Percentiles rank a stretch among this genome's conserved stretches.
These are phyloP conservation scores for Piaya cayana DNA, from an alignment of 2,113 vertebrate genomes.

Conservation along the genomic window DNA sequence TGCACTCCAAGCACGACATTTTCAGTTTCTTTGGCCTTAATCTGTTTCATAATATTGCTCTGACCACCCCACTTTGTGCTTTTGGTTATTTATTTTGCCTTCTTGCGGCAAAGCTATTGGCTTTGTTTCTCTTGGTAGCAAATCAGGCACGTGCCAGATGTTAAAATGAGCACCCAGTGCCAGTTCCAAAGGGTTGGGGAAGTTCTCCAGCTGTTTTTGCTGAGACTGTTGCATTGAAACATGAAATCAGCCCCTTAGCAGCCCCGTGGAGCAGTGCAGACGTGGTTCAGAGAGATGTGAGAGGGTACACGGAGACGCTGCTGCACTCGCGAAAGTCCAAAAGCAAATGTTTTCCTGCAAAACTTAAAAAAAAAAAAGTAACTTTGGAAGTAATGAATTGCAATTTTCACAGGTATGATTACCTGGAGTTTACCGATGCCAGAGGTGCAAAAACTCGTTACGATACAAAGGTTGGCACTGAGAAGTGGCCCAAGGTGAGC, in stretches of 20 bases:
- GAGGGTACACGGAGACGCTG: neutral
- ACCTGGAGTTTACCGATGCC: constrained; percentile 95
- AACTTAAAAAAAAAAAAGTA: neutral
- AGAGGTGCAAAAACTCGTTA: constrained; percentile 95
- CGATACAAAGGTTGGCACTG: constrained; percentile 95
- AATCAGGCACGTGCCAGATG: neutral
- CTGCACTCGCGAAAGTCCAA: neutral
- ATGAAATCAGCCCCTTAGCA: neutral
- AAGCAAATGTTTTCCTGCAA: neutral
- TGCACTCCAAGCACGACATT: neutral
- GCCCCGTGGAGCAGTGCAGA: neutral
- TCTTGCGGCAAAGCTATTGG: neutral
- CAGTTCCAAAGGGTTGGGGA: neutral
- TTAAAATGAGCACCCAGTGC: neutral
- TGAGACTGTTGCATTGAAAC: neutral
- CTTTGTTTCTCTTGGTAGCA: neutral
- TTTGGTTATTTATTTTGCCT: neutral
- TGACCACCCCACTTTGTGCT: neutral
- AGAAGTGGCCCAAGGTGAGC: constrained; percentile 97
- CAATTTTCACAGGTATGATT: constrained; percentile 88
- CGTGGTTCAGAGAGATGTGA: neutral
- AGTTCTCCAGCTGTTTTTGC: neutral
- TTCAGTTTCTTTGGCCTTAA: neutral
- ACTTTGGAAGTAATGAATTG: constrained; percentile 40
- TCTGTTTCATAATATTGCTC: neutral